These are phyloP conservation scores for Tragopan temminckii DNA, from an alignment of 2,797 vertebrate species.

Conservation along the genomic window DNA sequence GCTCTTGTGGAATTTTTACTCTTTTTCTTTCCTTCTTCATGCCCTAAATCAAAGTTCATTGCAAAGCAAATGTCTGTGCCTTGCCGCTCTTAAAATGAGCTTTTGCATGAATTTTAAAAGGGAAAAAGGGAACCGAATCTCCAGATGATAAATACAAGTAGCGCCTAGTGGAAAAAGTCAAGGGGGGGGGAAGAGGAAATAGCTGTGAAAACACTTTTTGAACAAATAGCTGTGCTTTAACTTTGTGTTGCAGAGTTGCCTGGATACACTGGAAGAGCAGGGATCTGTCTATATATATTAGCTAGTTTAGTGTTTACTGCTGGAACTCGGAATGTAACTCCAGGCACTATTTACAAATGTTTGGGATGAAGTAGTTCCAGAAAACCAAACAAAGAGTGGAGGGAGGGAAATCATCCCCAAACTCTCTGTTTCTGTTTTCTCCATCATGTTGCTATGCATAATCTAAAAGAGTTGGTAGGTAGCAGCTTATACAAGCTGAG, in stretches of 20 bases:
- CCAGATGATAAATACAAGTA: slow-evolving; percentile 50
- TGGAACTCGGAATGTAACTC: slow-evolving; percentile 61
- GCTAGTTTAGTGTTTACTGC: slow-evolving; percentile 69
- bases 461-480: slow-evolving; percentile 15
- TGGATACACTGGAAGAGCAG: slow-evolving; percentile 63
- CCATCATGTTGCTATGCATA: slow-evolving; percentile 44
- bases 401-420: slow-evolving; percentile 32
- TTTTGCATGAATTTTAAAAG: not conserved
- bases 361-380: slow-evolving; percentile 69
- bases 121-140: slow-evolving; percentile 43
- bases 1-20: not conserved
- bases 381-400: slow-evolving; percentile 66
- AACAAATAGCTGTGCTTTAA: slow-evolving; percentile 62
- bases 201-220: slow-evolving; percentile 73
- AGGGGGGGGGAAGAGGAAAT: slow-evolving; percentile 52
- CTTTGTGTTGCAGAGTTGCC: slow-evolving; percentile 72
- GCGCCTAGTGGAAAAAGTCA: slow-evolving; percentile 38
- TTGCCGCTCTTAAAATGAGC: not conserved
- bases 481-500: not conserved
- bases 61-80: not conserved
- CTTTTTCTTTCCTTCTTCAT: not conserved
- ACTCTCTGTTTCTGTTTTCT: slow-evolving; percentile 51
- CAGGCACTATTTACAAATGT: slow-evolving; percentile 71
- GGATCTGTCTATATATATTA: slow-evolving; percentile 68
- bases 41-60: not conserved